phyloP scores from a whole-genome alignment of 2,888 invertebrate genomes.

The Drymonia ruficornis region DNA sequence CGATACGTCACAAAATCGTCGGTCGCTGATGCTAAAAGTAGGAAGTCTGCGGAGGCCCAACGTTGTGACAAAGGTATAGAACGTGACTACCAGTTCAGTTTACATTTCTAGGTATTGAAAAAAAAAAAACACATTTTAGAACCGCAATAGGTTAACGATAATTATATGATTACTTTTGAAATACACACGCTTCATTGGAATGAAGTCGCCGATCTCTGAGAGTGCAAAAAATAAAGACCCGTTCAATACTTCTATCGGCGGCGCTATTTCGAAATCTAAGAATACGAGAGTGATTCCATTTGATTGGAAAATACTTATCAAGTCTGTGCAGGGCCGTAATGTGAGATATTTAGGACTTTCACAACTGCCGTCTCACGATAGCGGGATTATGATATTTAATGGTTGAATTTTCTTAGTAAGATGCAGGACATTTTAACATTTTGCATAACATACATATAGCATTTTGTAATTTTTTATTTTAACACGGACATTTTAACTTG shows the following conservation, averaged over 20 bases:
- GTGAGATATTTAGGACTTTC: conserved; percentile 17
- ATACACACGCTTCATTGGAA: not conserved
- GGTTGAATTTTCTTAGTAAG: not conserved
- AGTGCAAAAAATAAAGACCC: conserved; percentile 1
- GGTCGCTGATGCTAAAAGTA: too few relatives aligned
- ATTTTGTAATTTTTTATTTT: too few relatives aligned
- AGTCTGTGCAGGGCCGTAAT: conserved; percentile 11
- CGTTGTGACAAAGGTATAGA: too few relatives aligned
- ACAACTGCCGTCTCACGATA: conserved; percentile 2
- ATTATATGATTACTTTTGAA: not conserved
- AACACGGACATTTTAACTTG: not conserved
- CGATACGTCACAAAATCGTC: too few relatives aligned
- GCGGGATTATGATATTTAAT: conserved; percentile 10
- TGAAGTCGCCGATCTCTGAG: not conserved
- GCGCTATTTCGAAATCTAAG: not conserved
- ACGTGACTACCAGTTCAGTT: too few relatives aligned
- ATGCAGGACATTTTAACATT: not conserved
- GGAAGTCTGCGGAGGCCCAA: too few relatives aligned
- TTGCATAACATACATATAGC: too few relatives aligned
- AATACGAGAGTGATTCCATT: conserved; percentile 3
- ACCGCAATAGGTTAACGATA: not conserved
- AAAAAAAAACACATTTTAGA: too few relatives aligned
- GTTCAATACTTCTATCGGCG: not conserved
- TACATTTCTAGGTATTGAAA: too few relatives aligned
- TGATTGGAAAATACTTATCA: conserved; percentile 10